Evolutionary conservation across 2,113 vertebrate species (phyloP).

Genomic region (Hyaena hyaena): DNA sequence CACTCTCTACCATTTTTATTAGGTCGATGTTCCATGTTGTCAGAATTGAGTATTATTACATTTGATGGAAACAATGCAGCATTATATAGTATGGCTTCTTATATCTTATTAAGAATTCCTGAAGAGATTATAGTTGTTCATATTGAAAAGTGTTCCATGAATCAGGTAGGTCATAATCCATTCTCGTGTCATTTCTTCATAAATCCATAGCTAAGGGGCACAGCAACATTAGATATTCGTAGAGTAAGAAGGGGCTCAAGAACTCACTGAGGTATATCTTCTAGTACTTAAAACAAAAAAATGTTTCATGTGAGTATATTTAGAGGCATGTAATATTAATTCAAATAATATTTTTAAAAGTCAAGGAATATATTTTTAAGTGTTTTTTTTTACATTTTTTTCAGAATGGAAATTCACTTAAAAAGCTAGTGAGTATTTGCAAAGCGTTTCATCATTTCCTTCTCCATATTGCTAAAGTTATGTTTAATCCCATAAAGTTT

Average conservation of each 20-base stretch:
- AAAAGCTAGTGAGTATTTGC: constrained; percentile 92
- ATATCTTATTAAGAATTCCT: constrained; percentile 94
- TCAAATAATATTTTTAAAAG: constrained; percentile 30
- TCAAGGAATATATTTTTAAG: not conserved
- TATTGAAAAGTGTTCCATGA: constrained; percentile 95
- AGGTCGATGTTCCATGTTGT: constrained; percentile 97
- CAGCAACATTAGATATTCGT: not conserved
- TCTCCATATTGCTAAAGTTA: not conserved
- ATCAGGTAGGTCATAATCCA: constrained; percentile 89
- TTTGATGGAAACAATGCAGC: constrained; percentile 98
- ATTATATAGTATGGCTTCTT: constrained; percentile 95
- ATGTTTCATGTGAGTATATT: not conserved
- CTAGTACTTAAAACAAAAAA: not conserved
- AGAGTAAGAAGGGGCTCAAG: not conserved
- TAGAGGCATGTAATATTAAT: not conserved
- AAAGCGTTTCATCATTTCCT: constrained; percentile 35
- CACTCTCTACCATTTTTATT: not conserved
- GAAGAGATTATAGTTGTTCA: constrained; percentile 94
- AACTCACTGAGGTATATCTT: not conserved
- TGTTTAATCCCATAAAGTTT: constrained; percentile 45
- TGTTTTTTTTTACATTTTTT: constrained; percentile 77
- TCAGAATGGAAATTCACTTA: constrained; percentile 96
- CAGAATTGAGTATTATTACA: constrained; percentile 96
- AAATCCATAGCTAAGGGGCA: not conserved
- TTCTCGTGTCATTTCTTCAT: constrained; percentile 2